These are phyloP conservation scores for Microcebus jonahi DNA, from an alignment of 2,113 vertebrate genomes.

Conservation along the genomic window DNA sequence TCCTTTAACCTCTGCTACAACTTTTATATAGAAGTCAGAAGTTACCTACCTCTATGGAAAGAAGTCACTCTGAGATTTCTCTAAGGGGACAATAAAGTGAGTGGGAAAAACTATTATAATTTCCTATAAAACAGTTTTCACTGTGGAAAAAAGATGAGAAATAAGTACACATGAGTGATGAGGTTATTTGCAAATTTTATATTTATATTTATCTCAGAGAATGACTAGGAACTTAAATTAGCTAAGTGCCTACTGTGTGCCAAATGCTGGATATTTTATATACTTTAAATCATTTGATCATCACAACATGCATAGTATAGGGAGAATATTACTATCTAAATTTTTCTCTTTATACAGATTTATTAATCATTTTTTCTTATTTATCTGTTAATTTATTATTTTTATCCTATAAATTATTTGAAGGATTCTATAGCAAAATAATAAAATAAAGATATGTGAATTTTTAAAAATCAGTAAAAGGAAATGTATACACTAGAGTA, in stretches of 20 bases:
- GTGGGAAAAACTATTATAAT: neutral
- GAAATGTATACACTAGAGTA: slow-evolving; percentile 1
- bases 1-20: slow-evolving; percentile 9
- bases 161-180: neutral
- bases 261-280: neutral
- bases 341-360: neutral
- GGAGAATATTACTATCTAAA: neutral
- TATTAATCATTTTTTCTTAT: neutral
- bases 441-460: neutral
- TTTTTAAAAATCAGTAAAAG: slow-evolving; percentile 21
- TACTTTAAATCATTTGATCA: neutral
- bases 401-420: slow-evolving; percentile 15
- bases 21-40: slow-evolving; percentile 39
- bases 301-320: neutral
- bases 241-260: neutral
- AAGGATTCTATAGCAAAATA: neutral
- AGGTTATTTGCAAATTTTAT: slow-evolving; percentile 14
- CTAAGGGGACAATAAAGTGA: neutral
- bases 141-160: neutral
- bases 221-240: neutral
- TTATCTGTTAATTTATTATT: neutral
- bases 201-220: neutral
- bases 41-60: neutral
- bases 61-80: slow-evolving; percentile 27
- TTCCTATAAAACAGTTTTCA: slow-evolving; percentile 19